Conservation (phyloP, 2,888 invertebrate species). For the Zeuzera pyrina region DNA sequence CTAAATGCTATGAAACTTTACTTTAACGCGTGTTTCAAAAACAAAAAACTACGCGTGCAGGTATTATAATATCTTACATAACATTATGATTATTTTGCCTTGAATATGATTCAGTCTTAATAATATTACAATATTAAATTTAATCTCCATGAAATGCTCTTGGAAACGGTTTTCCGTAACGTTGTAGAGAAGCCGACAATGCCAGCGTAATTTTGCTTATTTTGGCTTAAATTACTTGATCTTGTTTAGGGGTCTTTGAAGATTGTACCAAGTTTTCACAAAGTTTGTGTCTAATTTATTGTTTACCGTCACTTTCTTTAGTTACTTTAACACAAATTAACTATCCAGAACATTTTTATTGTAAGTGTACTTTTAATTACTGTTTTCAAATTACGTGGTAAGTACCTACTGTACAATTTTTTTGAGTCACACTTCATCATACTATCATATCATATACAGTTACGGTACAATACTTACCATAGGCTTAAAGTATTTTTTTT, state of each 20-base stretch:
- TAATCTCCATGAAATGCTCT: conserved; percentile 37
- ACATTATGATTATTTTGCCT: conserved; percentile 23
- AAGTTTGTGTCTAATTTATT: conserved; percentile 67
- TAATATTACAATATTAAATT: conserved; percentile 37
- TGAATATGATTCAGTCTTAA: conserved; percentile 23
- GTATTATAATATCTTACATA: too few relatives aligned
- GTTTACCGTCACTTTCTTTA: conserved; percentile 58
- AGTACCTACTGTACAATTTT: too few relatives aligned
- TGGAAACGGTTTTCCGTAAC: conserved; percentile 35
- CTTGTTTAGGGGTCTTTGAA: conserved; percentile 65
- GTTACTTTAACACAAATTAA: conserved; percentile 48
- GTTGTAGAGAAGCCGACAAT: conserved; percentile 17
- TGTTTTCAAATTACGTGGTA: too few relatives aligned
- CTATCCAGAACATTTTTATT: conserved; percentile 36
- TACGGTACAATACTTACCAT: too few relatives aligned
- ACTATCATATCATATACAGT: too few relatives aligned
- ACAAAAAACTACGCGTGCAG: too few relatives aligned
- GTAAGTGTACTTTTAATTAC: conserved; percentile 30
- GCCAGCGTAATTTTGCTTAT: conserved; percentile 62
- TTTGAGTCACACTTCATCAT: too few relatives aligned
- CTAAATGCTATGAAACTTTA: too few relatives aligned
- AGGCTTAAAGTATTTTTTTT: too few relatives aligned
- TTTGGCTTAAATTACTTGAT: conserved; percentile 66
- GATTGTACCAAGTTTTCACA: conserved; percentile 59
- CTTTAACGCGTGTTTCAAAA: too few relatives aligned